Percentiles rank a stretch among this genome's conserved stretches.
Evolutionary conservation across 1,140 invertebrate genomes (phyloP).

Genomic region (Bombus balteatus): DNA sequence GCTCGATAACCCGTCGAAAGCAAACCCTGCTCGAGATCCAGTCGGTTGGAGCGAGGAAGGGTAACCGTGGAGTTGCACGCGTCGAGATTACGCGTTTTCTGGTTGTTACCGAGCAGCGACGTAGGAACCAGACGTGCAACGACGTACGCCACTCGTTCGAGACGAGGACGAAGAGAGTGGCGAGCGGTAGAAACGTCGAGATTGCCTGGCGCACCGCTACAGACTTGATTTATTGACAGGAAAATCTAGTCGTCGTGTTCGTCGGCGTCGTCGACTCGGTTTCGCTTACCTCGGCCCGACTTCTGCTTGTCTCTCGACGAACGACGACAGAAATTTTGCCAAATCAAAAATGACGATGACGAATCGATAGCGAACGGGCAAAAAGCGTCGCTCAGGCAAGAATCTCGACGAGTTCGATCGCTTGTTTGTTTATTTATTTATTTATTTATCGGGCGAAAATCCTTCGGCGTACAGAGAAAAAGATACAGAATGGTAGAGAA

Average conservation of each 20-base stretch:
- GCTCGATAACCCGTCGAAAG: not conserved
- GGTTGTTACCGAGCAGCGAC: conserved; percentile 35
- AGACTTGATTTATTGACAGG: conserved; percentile 83
- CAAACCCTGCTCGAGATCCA: not conserved
- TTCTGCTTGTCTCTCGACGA: conserved; percentile 53
- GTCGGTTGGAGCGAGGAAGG: not conserved
- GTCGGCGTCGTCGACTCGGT: conserved; percentile 29
- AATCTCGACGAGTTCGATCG: not conserved
- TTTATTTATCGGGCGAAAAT: too few species aligned
- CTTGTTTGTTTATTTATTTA: too few species aligned
- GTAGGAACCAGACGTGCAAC: not conserved
- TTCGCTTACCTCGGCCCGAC: conserved; percentile 72
- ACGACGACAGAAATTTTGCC: conserved; percentile 28
- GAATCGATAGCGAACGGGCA: not conserved
- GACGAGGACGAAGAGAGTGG: conserved; percentile 49
- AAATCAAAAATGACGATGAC: conserved; percentile 12
- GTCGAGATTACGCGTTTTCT: conserved; percentile 44
- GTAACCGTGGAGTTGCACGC: not conserved
- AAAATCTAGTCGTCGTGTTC: conserved; percentile 80
- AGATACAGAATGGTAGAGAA: too few species aligned
- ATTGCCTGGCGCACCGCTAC: conserved; percentile 59
- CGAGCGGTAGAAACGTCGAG: conserved; percentile 72
- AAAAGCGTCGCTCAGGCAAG: conserved; percentile 7
- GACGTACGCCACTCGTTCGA: not conserved
- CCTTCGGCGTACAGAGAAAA: too few species aligned